These are phyloP conservation scores for Dryobotodes eremita DNA, from an alignment of 2,888 invertebrate species.

Conservation along the genomic window DNA sequence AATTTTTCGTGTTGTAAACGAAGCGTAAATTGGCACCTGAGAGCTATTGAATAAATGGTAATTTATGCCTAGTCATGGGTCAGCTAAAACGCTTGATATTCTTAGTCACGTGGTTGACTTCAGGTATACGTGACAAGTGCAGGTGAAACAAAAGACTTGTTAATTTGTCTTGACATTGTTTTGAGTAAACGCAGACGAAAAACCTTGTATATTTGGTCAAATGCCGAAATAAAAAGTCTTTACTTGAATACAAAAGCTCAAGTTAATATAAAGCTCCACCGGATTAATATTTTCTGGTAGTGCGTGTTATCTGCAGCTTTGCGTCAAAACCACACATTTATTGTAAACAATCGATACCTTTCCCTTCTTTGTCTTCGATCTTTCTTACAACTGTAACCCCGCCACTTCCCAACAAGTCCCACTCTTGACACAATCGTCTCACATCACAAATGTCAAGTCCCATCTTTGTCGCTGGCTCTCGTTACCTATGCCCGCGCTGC, in stretches of 20 bases:
- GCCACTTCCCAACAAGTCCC: not conserved
- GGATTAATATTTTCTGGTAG: not conserved
- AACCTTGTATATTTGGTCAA: not conserved
- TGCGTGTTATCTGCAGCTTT: not conserved
- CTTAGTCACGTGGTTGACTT: not conserved
- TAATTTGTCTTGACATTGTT: not conserved
- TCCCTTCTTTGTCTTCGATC: not conserved
- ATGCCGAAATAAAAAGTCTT: not conserved
- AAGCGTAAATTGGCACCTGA: not conserved
- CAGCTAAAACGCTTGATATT: not conserved
- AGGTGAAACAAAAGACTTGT: not conserved
- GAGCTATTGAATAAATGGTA: too few species aligned
- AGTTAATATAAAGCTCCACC: not conserved
- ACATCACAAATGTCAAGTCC: conserved; percentile 22
- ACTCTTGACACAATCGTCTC: conserved; percentile 12
- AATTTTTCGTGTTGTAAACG: not conserved
- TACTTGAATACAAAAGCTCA: not conserved
- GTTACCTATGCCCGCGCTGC: conserved; percentile 44
- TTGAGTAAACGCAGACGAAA: not conserved
- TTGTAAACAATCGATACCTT: not conserved
- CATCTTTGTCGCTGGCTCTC: conserved; percentile 45
- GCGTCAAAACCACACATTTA: not conserved
- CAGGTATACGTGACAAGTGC: not conserved
- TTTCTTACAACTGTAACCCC: not conserved
- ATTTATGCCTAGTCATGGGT: not conserved